Conservation (phyloP, 2,888 invertebrate genomes). For the Hyles lineata region DNA sequence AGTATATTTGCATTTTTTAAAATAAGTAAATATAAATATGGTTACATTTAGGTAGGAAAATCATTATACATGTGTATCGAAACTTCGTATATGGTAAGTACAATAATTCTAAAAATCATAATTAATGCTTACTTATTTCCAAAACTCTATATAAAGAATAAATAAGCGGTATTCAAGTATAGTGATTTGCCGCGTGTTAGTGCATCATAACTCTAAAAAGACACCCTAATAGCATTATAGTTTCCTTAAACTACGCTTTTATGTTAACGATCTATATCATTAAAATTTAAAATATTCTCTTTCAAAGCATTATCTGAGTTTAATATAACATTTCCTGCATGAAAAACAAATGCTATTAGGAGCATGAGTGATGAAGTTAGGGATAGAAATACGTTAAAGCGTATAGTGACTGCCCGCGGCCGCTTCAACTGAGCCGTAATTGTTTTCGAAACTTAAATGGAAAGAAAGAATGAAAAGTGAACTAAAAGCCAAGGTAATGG, state of each 20-base stretch:
- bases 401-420: slow-evolving; percentile 5
- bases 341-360: slow-evolving; percentile 5
- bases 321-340: neutral
- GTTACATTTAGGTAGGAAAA: too few relatives aligned
- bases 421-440: slow-evolving; percentile 20
- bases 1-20: too few relatives aligned
- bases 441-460: slow-evolving; percentile 26
- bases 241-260: neutral
- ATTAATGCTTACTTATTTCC: too few relatives aligned
- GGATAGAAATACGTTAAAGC: neutral
- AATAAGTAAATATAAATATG: too few relatives aligned
- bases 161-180: neutral
- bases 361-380: slow-evolving; percentile 21
- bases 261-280: slow-evolving; percentile 1
- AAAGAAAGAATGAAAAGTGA: slow-evolving; percentile 19
- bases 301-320: neutral
- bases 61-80: too few relatives aligned
- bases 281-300: neutral
- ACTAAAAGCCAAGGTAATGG: slow-evolving; percentile 24
- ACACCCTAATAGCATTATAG: neutral
- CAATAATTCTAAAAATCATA: too few relatives aligned
- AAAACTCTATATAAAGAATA: too few relatives aligned
- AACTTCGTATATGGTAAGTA: too few relatives aligned
- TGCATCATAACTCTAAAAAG: neutral
- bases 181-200: neutral